Base-by-base conservation (phyloP, 2,888 invertebrate species). In the Altica lythri region DNA sequence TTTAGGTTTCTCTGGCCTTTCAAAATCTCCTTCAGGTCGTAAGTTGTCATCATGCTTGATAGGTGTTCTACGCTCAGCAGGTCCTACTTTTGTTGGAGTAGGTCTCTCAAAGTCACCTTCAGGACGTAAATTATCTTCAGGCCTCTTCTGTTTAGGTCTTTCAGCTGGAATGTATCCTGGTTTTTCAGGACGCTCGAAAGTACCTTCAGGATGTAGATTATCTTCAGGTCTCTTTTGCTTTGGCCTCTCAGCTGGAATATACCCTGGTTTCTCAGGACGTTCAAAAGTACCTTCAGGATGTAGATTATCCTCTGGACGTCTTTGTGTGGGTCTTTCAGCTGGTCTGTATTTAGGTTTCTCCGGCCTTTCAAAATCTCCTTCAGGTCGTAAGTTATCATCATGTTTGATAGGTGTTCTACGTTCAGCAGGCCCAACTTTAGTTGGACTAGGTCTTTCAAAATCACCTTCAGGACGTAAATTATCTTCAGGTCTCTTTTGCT, bases 331-430 rank as follows among this genome's bases (percentile, higher is more conserved):
- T 43, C 73, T 59, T 62, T 82, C 81, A 18, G 77, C 80, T 1
- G 77, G 77, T 1, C 63, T 65, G 71, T 74, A 80, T 43, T 68
- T 59, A 0, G 70, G 65, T 42, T 72, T 75, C 2, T 75, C 73
- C 0, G 79, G 81, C 4, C 75, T 69, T 59, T 83, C 77, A 72
- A 78, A 78, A 1, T 80, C 78, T n/a, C 82, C 82, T 68, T 81
- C 82, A 4, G 76, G 73, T 37, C 46, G 67, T 17, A 73, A 67
- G 64, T 71, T 74, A 51, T 79, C 78, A 4, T 62, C 61, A 34
- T 60, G 60, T 76, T 77, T 34, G 77, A 75, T 59, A 63, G 70
- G 32, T 65, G 64, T 74, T 75, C 78, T 75, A 14, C 72, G 61
- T 44, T 73, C 70, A 12, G 72, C 72, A 22, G 70, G 68, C 16